These are phyloP conservation scores for Pristis pectinata DNA, from an alignment of 2,797 vertebrate species.

Conservation along the genomic window DNA sequence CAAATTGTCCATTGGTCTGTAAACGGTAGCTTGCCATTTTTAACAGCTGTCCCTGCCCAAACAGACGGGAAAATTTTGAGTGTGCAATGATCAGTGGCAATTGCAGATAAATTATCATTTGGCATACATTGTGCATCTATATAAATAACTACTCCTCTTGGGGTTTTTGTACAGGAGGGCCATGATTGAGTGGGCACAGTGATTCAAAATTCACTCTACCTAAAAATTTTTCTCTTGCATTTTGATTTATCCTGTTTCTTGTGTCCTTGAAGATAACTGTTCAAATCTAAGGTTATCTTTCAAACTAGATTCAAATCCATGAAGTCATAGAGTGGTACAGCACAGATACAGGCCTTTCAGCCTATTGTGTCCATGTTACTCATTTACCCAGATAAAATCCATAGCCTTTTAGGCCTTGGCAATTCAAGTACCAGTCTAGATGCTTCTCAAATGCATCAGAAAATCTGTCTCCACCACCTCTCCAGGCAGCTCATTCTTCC, in stretches of 20 bases:
- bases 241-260: background rate
- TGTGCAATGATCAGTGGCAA: background rate
- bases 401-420: too few species aligned
- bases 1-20: constrained; percentile 17
- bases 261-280: background rate
- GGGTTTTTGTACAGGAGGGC: background rate
- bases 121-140: background rate
- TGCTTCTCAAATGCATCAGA: too few species aligned
- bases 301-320: background rate
- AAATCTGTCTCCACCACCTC: too few species aligned
- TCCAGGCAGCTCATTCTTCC: too few species aligned
- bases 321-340: background rate
- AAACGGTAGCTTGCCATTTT: constrained; percentile 6
- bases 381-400: too few species aligned
- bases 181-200: background rate
- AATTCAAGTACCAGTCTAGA: too few species aligned
- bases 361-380: too few species aligned
- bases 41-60: background rate
- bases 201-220: background rate
- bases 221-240: background rate
- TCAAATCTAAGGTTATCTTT: background rate
- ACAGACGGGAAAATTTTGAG: background rate
- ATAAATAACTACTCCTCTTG: background rate
- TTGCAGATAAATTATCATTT: background rate
- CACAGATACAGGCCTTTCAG: too few species aligned